These are phyloP conservation scores for Lypha dubia DNA, from an alignment of 2,888 invertebrate genomes.

Conservation along the genomic window DNA sequence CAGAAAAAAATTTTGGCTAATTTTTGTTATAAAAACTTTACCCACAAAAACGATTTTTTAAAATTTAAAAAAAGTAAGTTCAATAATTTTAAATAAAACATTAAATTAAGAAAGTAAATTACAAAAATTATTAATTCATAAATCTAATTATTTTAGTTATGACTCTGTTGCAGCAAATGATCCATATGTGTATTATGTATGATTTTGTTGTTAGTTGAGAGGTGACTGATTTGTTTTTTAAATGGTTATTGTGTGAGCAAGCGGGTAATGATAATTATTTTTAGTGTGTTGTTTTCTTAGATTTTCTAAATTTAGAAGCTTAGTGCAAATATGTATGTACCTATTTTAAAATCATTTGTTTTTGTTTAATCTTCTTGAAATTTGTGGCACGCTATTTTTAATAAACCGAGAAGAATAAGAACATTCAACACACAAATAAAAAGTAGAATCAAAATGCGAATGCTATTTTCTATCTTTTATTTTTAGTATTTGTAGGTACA, in stretches of 20 bases:
- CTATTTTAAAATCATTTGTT: slow-evolving; percentile 62
- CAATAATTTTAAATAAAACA: too few species aligned
- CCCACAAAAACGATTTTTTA: too few species aligned
- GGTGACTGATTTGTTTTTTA: slow-evolving; percentile 31
- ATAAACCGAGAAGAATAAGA: slow-evolving; percentile 44
- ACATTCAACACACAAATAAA: slow-evolving; percentile 51
- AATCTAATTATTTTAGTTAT: too few species aligned
- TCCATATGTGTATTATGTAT: slow-evolving; percentile 1
- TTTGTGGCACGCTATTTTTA: slow-evolving; percentile 67
- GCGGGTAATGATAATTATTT: slow-evolving; percentile 59
- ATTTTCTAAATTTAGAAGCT: slow-evolving; percentile 68
- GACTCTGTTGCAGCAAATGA: too few species aligned
- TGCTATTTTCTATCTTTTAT: slow-evolving; percentile 8
- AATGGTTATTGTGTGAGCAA: slow-evolving; percentile 52
- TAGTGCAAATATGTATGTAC: slow-evolving; percentile 62
- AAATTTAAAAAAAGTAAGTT: too few species aligned
- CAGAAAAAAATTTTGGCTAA: too few species aligned
- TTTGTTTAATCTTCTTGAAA: slow-evolving; percentile 47
- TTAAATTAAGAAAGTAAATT: too few species aligned
- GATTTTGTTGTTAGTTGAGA: neutral
- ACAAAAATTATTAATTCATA: too few species aligned
- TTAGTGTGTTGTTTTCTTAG: slow-evolving; percentile 66
- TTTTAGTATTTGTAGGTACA: slow-evolving; percentile 9
- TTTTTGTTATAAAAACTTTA: too few species aligned
- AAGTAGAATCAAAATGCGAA: slow-evolving; percentile 41